phyloP scores from a whole-genome alignment of 2,797 vertebrate genomes.

The Aulostomus chinensis region DNA sequence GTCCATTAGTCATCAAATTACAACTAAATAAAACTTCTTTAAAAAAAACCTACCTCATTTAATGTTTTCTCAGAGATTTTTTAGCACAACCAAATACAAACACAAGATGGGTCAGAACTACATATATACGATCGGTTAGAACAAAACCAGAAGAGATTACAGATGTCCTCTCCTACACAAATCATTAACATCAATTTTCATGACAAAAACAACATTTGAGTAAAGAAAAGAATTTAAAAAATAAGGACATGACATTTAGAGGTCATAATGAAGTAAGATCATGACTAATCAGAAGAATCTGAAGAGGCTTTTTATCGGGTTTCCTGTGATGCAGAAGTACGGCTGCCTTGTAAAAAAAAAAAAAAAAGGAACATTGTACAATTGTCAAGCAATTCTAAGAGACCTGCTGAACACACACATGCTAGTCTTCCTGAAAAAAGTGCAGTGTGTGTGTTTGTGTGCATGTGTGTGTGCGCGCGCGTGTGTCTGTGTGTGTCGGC shows the following conservation, averaged over 20 bases:
- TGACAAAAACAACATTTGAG: no score
- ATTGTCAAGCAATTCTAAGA: slow-evolving; percentile 49
- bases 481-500: not conserved
- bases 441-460: not conserved
- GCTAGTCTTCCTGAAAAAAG: no score
- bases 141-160: no score
- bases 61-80: no score
- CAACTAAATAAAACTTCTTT: no score
- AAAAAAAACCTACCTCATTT: no score
- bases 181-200: no score
- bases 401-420: slow-evolving; percentile 4
- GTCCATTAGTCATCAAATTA: not conserved
- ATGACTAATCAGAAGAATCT: slow-evolving; percentile 43
- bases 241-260: slow-evolving; percentile 26
- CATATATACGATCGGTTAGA: no score
- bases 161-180: no score
- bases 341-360: slow-evolving; percentile 20
- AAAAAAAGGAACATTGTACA: slow-evolving; percentile 38
- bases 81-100: no score
- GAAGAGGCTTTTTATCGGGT: slow-evolving; percentile 49
- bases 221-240: no score
- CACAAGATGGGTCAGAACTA: no score
- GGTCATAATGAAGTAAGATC: slow-evolving; percentile 43
- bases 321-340: slow-evolving; percentile 53
- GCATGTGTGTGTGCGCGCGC: not conserved